Evolutionary conservation across 2,113 vertebrate genomes (phyloP).

Genomic region (Silurus glanis): DNA sequence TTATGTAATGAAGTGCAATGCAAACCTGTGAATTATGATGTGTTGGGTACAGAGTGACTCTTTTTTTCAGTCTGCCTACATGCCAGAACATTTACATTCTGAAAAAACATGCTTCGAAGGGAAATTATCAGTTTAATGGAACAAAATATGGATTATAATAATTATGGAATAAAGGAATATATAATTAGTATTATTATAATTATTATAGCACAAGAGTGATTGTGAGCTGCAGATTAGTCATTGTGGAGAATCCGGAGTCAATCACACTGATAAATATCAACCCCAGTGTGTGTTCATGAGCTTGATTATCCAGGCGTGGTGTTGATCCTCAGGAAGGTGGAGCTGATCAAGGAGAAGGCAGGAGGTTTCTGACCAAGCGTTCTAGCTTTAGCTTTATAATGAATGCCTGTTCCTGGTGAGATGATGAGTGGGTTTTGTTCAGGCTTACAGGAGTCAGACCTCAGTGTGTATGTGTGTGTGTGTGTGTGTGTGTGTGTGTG

Average conservation of each 20-base stretch:
- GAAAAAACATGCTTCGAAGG: not conserved
- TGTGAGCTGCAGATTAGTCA: not conserved
- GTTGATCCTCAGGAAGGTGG: not conserved
- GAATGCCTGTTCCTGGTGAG: not conserved
- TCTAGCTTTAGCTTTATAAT: not conserved
- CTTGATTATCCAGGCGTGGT: not conserved
- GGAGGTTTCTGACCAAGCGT: not conserved
- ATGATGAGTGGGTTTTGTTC: not conserved
- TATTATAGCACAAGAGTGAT: not conserved
- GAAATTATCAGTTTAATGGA: not conserved
- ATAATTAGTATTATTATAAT: not conserved
- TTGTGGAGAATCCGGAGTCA: not conserved
- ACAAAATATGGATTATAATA: not conserved
- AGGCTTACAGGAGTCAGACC: not conserved
- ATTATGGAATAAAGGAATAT: not conserved
- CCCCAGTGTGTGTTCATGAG: not conserved
- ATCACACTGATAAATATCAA: not conserved
- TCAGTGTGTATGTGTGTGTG: not conserved
- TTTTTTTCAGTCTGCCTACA: not conserved
- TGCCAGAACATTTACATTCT: not conserved
- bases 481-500: not conserved
- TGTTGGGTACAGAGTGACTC: not conserved
- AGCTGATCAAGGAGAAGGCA: not conserved
- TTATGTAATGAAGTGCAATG: not conserved
- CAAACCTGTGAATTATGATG: not conserved